Evolutionary conservation across 53 echinoderm and acorn worm species (phyloP), one percentile per base, ranked within the genome.

Genomic region (Patiria pectinifera): DNA sequence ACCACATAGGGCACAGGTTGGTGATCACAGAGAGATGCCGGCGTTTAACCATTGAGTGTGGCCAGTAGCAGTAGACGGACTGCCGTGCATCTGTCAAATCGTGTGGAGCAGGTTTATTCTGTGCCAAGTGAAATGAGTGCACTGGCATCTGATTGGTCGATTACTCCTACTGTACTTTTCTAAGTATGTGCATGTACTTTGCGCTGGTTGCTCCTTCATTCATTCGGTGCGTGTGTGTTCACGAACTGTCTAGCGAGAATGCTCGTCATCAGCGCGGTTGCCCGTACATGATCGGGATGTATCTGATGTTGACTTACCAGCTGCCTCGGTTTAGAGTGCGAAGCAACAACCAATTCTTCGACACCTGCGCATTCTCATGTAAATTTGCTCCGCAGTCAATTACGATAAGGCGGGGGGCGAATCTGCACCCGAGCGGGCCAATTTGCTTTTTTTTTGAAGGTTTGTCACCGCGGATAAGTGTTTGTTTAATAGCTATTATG

Each of bases 401-500:
- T 89, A 89, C 89, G 89, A 89, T 89, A 89, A 89, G 78, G 63
- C 62, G 9, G 6, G 22, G 35, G 66, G 62, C 35, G 76, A 89
- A 62, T 77, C 76, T 78, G 43, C 89, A 78, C 89, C 79, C 89
- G 78, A 35, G 47, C 62, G 13, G 66, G 62, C 89, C 79, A 78
- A 78, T 78, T 78, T 77, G 60, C 60, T 61, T 74, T 58, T 74
- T 58, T 60, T 47, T 87, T 59, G 18, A 35, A 76, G 43, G 88
- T 87, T 83, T 69, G 78, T 89, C 78, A 78, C 78, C 35, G 19
- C 74, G 62, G 43, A 24, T 61, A 89, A 78, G 78, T 89, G 89
- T 89, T 89, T 89, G 79, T 78, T 89, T 89, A 89, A 89, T 89
- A 62, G 45, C 87, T 78, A 89, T 89, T 78, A 89, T 15, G 79